Conservation (phyloP, 2,113 vertebrate species). For the Tupaia tana region DNA sequence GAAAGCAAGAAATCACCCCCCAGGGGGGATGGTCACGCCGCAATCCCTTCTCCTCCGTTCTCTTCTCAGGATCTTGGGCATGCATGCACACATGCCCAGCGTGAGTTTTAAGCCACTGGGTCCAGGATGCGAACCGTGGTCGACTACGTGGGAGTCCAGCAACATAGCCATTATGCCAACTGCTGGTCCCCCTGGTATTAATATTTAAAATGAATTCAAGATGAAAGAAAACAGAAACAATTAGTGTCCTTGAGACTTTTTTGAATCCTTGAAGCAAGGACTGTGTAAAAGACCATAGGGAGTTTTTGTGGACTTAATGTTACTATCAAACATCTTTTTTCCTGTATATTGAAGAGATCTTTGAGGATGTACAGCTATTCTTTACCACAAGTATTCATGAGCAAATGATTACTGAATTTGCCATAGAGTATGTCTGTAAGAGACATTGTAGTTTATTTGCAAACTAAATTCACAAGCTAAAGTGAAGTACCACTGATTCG, state of each 20-base stretch:
- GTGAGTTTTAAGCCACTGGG: too few species aligned
- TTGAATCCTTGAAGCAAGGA: background rate
- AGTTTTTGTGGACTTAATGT: background rate
- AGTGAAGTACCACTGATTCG: background rate
- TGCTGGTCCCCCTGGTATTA: background rate
- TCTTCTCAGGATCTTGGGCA: too few species aligned
- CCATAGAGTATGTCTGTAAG: background rate
- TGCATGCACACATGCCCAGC: too few species aligned
- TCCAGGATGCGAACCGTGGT: too few species aligned
- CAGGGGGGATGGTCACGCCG: too few species aligned
- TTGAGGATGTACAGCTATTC: background rate
- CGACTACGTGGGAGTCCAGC: too few species aligned
- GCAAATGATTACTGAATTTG: constrained; percentile 8
- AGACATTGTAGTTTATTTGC: background rate
- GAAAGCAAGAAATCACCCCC: too few species aligned
- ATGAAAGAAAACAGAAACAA: constrained; percentile 16
- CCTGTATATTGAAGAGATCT: background rate
- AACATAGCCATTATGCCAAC: too few species aligned
- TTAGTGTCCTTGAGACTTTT: background rate
- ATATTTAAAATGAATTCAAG: constrained; percentile 11
- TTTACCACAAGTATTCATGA: background rate
- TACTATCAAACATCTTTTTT: background rate
- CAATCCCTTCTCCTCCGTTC: too few species aligned
- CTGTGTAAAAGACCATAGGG: background rate
- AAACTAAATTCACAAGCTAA: background rate